Evolutionary conservation across 2,113 vertebrate species (phyloP).

Genomic region (Tretioscincus oriximinensis): DNA sequence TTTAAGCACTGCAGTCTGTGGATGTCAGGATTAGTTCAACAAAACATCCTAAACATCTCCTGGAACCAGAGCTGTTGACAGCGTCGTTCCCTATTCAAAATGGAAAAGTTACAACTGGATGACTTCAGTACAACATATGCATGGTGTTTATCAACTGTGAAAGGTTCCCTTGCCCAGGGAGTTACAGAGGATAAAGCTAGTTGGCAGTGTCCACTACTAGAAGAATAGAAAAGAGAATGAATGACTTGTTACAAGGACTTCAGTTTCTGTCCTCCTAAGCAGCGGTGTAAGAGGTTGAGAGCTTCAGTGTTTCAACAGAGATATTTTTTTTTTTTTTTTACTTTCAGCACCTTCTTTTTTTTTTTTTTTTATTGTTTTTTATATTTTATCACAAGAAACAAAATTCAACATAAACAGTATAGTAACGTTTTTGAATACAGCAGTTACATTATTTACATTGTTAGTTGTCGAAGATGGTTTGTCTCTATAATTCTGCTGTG

Average conservation of each 20-base stretch:
- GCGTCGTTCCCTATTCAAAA: too few species aligned
- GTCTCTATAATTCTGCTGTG: too few species aligned
- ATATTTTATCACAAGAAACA: too few species aligned
- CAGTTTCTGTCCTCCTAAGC: neutral
- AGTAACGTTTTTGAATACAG: too few species aligned
- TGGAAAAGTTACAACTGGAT: neutral
- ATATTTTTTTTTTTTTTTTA: too few species aligned
- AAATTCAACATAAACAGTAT: too few species aligned
- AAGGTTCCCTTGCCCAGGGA: neutral
- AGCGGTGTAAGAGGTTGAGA: too few species aligned
- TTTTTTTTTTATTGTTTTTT: too few species aligned
- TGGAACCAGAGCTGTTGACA: neutral
- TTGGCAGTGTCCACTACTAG: neutral
- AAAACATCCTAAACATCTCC: neutral
- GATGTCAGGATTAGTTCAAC: slow-evolving; percentile 4
- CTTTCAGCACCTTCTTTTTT: too few species aligned
- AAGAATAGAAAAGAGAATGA: neutral
- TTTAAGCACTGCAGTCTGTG: neutral
- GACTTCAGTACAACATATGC: neutral
- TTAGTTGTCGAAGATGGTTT: too few species aligned
- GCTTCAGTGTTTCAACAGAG: too few species aligned
- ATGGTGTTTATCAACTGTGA: neutral
- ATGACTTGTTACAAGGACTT: neutral
- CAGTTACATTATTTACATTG: too few species aligned
- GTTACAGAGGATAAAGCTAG: neutral